phyloP scores from a whole-genome alignment of 1,140 invertebrate species.

The Drosophila kohkoa region DNA sequence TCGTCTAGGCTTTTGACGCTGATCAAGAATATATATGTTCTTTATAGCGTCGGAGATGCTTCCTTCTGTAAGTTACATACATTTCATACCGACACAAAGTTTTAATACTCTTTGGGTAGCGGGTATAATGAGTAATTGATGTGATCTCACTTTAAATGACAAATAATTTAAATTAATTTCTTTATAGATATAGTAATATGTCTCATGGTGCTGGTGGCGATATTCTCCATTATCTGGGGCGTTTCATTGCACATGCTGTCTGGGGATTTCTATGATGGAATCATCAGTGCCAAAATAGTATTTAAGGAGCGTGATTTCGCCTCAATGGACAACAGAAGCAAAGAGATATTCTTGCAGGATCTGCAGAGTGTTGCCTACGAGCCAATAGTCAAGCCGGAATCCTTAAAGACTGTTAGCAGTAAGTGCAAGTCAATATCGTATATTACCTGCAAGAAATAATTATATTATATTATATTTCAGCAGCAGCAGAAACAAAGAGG shows the following conservation, averaged over 20 bases:
- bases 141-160: no score
- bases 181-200: slow-evolving; percentile 70
- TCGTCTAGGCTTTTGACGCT: no score
- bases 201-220: slow-evolving; percentile 73
- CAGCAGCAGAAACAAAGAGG: slow-evolving; percentile 46
- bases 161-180: neutral
- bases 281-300: slow-evolving; percentile 77
- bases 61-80: no score
- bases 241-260: slow-evolving; percentile 72
- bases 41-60: no score
- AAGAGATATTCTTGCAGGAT: slow-evolving; percentile 59
- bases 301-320: slow-evolving; percentile 68
- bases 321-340: slow-evolving; percentile 64
- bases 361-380: slow-evolving; percentile 43
- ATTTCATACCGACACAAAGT: no score
- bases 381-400: slow-evolving; percentile 28
- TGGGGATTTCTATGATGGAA: slow-evolving; percentile 72
- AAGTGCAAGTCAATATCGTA: slow-evolving; percentile 35
- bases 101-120: no score
- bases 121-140: no score
- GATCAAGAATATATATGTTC: no score
- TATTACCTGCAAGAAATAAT: neutral
- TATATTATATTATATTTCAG: neutral
- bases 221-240: slow-evolving; percentile 75
- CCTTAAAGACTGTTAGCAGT: slow-evolving; percentile 59